Percentiles rank a stretch among this genome's conserved stretches.
Conservation (phyloP, 1,140 invertebrate genomes). For the Ceratina japonica region DNA sequence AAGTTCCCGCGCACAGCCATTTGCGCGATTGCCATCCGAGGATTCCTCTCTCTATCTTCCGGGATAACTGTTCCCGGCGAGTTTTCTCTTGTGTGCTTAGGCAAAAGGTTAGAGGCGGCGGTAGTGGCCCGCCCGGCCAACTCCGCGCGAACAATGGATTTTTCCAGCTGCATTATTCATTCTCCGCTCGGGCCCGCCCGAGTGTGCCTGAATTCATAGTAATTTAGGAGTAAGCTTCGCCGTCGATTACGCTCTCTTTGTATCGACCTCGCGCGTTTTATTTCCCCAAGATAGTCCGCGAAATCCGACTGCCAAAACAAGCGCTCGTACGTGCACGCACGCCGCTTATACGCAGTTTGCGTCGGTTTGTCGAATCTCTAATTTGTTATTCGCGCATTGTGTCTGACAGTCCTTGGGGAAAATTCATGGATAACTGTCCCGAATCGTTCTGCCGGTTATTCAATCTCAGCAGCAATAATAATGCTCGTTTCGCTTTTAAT, state of each 20-base stretch:
- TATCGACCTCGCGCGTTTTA: background rate
- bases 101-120: conserved; percentile 39
- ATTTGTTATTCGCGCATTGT: background rate
- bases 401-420: background rate
- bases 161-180: conserved; percentile 52
- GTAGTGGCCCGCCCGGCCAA: background rate
- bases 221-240: conserved; percentile 24
- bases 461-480: background rate
- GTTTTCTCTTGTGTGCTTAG: conserved; percentile 46
- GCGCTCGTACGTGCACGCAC: too few relatives aligned
- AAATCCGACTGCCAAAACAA: background rate
- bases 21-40: conserved; percentile 44
- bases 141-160: conserved; percentile 46
- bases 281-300: background rate
- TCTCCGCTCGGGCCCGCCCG: conserved; percentile 7
- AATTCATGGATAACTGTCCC: background rate
- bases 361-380: background rate
- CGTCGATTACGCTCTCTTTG: conserved; percentile 28
- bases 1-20: conserved; percentile 33
- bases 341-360: too few relatives aligned
- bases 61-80: conserved; percentile 26
- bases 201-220: conserved; percentile 37
- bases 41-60: conserved; percentile 31
- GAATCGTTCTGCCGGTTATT: background rate
- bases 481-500: background rate